Base-by-base conservation (phyloP, 2,797 vertebrate species). In the Lates japonicus region DNA sequence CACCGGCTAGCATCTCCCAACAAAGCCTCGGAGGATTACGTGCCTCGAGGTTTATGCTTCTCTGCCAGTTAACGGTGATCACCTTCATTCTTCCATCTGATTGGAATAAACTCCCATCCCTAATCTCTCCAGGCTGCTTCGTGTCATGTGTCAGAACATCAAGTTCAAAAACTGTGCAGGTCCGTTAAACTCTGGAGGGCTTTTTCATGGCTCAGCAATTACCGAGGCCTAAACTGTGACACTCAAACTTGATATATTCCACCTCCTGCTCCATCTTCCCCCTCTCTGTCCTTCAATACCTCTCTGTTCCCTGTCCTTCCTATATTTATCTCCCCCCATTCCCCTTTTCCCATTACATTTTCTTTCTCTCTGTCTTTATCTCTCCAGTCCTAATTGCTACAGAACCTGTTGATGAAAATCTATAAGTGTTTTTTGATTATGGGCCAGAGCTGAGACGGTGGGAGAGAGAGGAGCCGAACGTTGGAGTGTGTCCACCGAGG, bases 331-430 rank as follows among this genome's bases (percentile, higher is more conserved):
- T 74, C 62, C 39, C 67, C 64, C 25, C 25, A 1, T 29, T 54
- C n/a, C 63, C 75, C 55, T 49, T 60, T 66, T n/a, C 49, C 46
- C 31, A 31, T 74, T 73, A 66, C 64, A 41, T 80, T 64, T 54
- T 70, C 62, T 74, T 52, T 25, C 78, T 71, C 39, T 83, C 42
- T 12, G 33, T 62, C 69, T 74, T 66, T 59, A 46, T 81, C 58
- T 65, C 55, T n/a, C 39, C 8, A 19, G 46, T 59, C 75, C 77
- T 85, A 83, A 90, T 85, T 85, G 79, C 83, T 66, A 71, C 82
- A 87, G 71, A 91, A 88, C 79, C 88, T 90, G 87, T 87, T 87
- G 86, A 92, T 91, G 75, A 60, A 92, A 93, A 90, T 92, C 81
- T 57, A 88, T 89, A 78, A 78, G 77, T 41, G 81, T 82, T 85